Evolutionary conservation across 2,797 vertebrate species (phyloP).

Genomic region (Argentina silus): DNA sequence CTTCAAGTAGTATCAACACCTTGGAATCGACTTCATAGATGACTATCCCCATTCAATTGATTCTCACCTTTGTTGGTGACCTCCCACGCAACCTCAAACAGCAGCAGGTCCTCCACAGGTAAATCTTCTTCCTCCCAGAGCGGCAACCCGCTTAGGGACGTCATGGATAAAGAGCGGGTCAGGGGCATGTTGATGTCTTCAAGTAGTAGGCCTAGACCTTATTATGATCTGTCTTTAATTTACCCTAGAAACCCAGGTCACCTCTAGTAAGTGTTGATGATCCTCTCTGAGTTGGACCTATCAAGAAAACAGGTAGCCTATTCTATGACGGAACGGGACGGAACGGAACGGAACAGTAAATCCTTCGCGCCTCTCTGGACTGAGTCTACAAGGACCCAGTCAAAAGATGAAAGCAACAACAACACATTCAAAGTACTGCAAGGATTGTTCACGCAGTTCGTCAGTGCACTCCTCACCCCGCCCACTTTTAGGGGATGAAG

Average conservation of each 20-base stretch:
- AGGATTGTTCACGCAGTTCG: neutral
- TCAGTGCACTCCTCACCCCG: slow-evolving; percentile 18
- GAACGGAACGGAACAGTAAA: neutral
- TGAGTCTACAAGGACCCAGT: neutral
- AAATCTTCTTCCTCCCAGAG: slow-evolving; percentile 88
- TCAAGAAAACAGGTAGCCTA: neutral
- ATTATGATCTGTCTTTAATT: neutral
- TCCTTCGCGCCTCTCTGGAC: neutral
- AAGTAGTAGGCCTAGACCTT: neutral
- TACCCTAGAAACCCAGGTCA: neutral
- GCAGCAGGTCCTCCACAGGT: slow-evolving; percentile 86
- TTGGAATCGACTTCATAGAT: neutral
- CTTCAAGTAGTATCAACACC: neutral
- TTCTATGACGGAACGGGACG: too few relatives aligned
- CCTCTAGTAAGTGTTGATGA: neutral
- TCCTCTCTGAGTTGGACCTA: neutral
- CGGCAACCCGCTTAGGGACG: slow-evolving; percentile 88
- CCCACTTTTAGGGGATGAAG: slow-evolving; percentile 28
- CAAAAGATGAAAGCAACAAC: neutral
- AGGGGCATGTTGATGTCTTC: slow-evolving; percentile 79
- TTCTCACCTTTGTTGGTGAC: slow-evolving; percentile 94
- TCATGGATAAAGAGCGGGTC: slow-evolving; percentile 88
- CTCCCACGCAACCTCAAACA: slow-evolving; percentile 97
- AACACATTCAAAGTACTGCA: neutral
- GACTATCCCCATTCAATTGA: neutral